A percentile compares a stretch with the other conserved stretches of the same genome.
phyloP scores from a whole-genome alignment of 1,140 invertebrate genomes.

The Orussus abietinus region DNA sequence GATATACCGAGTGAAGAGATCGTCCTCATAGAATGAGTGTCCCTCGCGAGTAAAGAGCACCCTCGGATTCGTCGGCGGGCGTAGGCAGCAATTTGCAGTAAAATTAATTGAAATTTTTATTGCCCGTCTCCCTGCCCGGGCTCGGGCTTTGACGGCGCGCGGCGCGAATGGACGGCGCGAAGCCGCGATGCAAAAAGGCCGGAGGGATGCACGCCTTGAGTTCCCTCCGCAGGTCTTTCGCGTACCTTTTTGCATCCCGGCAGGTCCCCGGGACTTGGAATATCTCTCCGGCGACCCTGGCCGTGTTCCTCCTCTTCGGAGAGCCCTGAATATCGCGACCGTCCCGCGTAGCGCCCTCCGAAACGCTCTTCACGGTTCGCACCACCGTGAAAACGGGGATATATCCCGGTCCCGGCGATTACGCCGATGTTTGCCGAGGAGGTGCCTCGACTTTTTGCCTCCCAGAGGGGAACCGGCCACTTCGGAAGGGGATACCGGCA shows the following conservation, averaged over 20 bases:
- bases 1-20: too few relatives aligned
- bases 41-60: too few relatives aligned
- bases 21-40: too few relatives aligned
- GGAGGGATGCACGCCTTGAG: slow-evolving; percentile 13
- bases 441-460: too few relatives aligned
- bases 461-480: too few relatives aligned
- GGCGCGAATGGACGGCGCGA: slow-evolving; percentile 6
- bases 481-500: too few relatives aligned
- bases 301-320: slow-evolving; percentile 2
- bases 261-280: slow-evolving; percentile 1
- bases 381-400: slow-evolving; percentile 9
- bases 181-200: slow-evolving; percentile 17
- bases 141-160: slow-evolving; percentile 1
- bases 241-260: slow-evolving; percentile 1
- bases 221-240: slow-evolving; percentile 6
- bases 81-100: slow-evolving; percentile 28
- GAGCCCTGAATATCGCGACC: slow-evolving; percentile 10
- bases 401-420: too few relatives aligned
- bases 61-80: slow-evolving; percentile 6
- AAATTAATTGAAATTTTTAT: slow-evolving; percentile 40
- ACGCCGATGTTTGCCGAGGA: too few relatives aligned
- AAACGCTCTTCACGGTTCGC: slow-evolving; percentile 10
- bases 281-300: too few relatives aligned
- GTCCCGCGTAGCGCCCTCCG: background rate
- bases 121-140: slow-evolving; percentile 10